Evolutionary conservation across 2,888 invertebrate species (phyloP).

Genomic region (Campaea margaritaria): DNA sequence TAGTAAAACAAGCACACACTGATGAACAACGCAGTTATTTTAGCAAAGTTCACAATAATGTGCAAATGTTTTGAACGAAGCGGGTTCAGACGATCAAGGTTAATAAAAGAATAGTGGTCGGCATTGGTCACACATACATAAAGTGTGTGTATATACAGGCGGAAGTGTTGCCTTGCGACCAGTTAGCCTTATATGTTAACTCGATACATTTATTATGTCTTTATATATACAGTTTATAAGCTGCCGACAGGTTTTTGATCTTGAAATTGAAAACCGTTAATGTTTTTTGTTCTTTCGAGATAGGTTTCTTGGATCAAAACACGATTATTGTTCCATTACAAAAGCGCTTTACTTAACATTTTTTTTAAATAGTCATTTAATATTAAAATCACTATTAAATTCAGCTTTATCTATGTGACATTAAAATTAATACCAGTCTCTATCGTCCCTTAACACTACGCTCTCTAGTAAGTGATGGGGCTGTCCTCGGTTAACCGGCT

Average conservation of each 20-base stretch:
- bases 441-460: no score
- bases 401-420: no score
- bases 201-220: slow-evolving; percentile 56
- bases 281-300: slow-evolving; percentile 16
- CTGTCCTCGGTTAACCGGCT: slow-evolving; percentile 25
- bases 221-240: slow-evolving; percentile 43
- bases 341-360: no score
- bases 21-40: slow-evolving; percentile 9
- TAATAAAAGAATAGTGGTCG: slow-evolving; percentile 73
- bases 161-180: slow-evolving; percentile 71
- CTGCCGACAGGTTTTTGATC: slow-evolving; percentile 45
- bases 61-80: slow-evolving; percentile 38
- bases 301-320: no score
- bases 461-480: no score
- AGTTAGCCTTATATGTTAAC: slow-evolving; percentile 73
- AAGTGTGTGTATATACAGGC: slow-evolving; percentile 65
- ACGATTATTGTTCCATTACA: no score
- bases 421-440: no score
- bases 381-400: no score
- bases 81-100: slow-evolving; percentile 68
- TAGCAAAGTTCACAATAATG: slow-evolving; percentile 27
- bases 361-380: no score
- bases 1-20: neutral
- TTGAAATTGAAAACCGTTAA: slow-evolving; percentile 39
- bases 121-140: slow-evolving; percentile 69